phyloP scores from a whole-genome alignment of 2,888 invertebrate species.

The Synergus japonicus region DNA sequence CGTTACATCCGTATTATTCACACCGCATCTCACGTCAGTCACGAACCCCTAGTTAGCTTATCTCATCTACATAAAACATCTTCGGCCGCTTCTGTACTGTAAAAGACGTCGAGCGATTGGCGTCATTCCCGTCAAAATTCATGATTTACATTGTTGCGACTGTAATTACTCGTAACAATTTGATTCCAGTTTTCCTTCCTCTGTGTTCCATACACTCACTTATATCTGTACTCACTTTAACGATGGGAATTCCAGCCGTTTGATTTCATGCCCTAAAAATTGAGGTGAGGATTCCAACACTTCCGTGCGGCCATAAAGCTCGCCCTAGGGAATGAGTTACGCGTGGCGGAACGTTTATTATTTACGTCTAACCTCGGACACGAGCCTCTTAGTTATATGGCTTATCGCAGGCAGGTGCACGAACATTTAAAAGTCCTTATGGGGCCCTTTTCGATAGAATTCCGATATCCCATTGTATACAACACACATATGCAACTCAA shows the following conservation, averaged over 20 bases:
- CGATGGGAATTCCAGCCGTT: conserved; percentile 5
- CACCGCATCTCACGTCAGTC: conserved; percentile 61
- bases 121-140: background rate
- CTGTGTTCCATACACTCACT: background rate
- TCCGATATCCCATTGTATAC: background rate
- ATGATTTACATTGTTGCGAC: conserved; percentile 28
- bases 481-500: background rate
- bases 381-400: background rate
- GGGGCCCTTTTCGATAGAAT: background rate
- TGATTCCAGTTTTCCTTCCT: background rate
- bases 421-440: background rate
- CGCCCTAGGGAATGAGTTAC: conserved; percentile 14
- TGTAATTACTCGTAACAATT: conserved; percentile 1
- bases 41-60: conserved; percentile 68
- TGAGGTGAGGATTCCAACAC: conserved; percentile 15
- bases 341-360: conserved; percentile 6
- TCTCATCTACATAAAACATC: conserved; percentile 68
- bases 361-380: conserved; percentile 10
- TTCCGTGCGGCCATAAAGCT: conserved; percentile 9
- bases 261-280: conserved; percentile 15
- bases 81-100: conserved; percentile 49
- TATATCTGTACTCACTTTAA: background rate
- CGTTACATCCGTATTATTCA: conserved; percentile 68
- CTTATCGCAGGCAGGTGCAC: background rate
- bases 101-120: background rate